A percentile compares a stretch with the other conserved stretches of the same genome.
phyloP scores from a whole-genome alignment of 2,888 invertebrate species.

The Drosophila demipolita region DNA sequence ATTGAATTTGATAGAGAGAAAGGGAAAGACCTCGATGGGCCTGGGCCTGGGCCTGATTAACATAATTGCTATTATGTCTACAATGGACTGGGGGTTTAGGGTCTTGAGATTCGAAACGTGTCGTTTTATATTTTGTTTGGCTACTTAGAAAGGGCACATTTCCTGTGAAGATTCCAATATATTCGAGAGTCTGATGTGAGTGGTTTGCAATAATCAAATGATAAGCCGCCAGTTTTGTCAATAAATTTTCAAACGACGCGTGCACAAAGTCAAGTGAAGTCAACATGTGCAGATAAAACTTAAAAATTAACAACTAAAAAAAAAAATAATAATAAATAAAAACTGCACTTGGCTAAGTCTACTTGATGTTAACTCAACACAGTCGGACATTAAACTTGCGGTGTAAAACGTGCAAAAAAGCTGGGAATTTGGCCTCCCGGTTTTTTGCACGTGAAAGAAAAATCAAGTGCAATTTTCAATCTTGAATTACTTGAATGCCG shows the following conservation, averaged over 20 bases:
- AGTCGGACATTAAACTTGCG: constrained; percentile 74
- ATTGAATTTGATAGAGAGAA: constrained; percentile 62
- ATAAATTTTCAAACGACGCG: constrained; percentile 12
- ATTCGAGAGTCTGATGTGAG: constrained; percentile 4
- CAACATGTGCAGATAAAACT: constrained; percentile 24
- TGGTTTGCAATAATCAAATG: neutral
- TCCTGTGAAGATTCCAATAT: constrained; percentile 8
- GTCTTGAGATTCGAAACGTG: constrained; percentile 25
- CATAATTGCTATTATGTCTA: constrained; percentile 67
- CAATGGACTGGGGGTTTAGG: constrained; percentile 48
- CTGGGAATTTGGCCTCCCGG: constrained; percentile 63
- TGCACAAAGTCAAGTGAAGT: constrained; percentile 46
- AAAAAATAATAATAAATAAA: constrained; percentile 23
- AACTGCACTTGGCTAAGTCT: neutral
- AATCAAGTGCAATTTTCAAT: constrained; percentile 65
- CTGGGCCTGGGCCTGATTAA: constrained; percentile 52
- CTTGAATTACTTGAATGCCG: constrained; percentile 67
- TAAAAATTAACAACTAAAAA: constrained; percentile 11
- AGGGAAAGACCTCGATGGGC: constrained; percentile 57
- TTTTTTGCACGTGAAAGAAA: constrained; percentile 50
- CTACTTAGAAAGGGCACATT: constrained; percentile 49
- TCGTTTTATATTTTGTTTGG: neutral
- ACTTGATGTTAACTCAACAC: constrained; percentile 23
- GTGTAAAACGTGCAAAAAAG: constrained; percentile 54
- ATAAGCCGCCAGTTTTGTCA: constrained; percentile 28